Base-by-base conservation (phyloP, 2,797 vertebrate genomes). In the Arctocebus calabarensis region DNA sequence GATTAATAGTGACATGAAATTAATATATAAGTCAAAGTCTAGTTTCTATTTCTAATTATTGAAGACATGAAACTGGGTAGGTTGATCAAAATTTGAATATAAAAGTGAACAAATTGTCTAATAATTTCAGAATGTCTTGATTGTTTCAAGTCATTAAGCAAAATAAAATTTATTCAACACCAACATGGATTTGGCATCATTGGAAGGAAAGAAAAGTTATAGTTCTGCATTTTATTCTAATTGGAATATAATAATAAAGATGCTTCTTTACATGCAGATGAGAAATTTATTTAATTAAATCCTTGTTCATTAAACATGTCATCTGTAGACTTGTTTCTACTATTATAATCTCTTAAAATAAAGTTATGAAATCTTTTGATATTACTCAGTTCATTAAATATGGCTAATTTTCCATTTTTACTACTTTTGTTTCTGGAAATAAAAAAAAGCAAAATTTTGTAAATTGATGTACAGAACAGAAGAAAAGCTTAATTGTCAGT, bases 381-480 rank as follows among this genome's bases (percentile, higher is more conserved):
- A 97, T 97, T 94, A 48, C 97, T 91, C 27, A 92, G 45, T n/a
- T 95, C 64, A 96, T 91, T 95, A 94, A 81, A 45, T 90, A 16
- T 43, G 55, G 40, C 25, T 97, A 62, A 94, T 96, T 96, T 97
- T 84, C 37, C 79, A 94, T 91, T 96, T 61, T 59, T 78, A 79
- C 62, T 87, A 22, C 94, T 59, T 88, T 62, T 86, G 7, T 89
- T 95, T 97, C 96, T 89, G 74, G 55, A 95, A 97, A 95, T 13
- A 82, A 97, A 96, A 94, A 83, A 79, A 77, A 83, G 77, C 34
- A 57, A 4, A 55, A 74, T 92, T 84, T 52, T 64, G 4, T 25
- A 88, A 96, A 19, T 0, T 4, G 95, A 68, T 17, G 93, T 90
- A 75, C 23, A 91, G 23, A 27, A 59, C 40, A 62, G n/a, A 70